These are phyloP conservation scores for Takifugu bimaculatus DNA, from an alignment of 2,113 vertebrate species.

Conservation along the genomic window DNA sequence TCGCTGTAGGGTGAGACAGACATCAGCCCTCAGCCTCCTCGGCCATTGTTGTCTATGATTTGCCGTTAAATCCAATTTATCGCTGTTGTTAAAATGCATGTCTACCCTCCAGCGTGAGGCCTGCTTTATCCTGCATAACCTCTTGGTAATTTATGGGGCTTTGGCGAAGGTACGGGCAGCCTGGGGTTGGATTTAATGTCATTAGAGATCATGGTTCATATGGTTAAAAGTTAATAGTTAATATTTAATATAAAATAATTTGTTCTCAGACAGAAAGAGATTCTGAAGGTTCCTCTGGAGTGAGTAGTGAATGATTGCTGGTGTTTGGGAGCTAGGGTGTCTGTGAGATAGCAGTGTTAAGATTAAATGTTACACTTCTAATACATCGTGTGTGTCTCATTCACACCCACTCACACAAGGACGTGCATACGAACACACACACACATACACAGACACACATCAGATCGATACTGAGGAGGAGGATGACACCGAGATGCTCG, in stretches of 20 bases:
- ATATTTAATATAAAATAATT: no score
- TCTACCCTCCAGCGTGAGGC: constrained; percentile 63
- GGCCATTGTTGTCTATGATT: constrained; percentile 76
- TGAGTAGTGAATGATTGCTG: no score
- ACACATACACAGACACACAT: constrained; percentile 30
- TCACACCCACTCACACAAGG: constrained; percentile 38
- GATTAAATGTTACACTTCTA: constrained; percentile 63
- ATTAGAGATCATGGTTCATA: background rate
- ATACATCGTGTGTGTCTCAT: constrained; percentile 42
- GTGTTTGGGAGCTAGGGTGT: background rate
- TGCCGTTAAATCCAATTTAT: constrained; percentile 81
- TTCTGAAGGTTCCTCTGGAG: no score
- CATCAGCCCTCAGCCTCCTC: constrained; percentile 51
- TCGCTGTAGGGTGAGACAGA: constrained; percentile 57
- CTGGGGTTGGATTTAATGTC: constrained; percentile 29
- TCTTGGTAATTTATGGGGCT: constrained; percentile 57
- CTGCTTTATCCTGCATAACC: constrained; percentile 55
- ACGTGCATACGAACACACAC: constrained; percentile 20
- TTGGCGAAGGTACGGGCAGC: constrained; percentile 57
- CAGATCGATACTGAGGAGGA: constrained; percentile 68
- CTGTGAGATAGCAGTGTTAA: constrained; percentile 55
- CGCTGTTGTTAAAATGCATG: constrained; percentile 75
- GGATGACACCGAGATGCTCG: constrained; percentile 64
- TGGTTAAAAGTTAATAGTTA: no score
- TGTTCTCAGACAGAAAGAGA: no score